phyloP scores from a whole-genome alignment of 2,888 invertebrate genomes.

The Ashinkailepas kermadecensis region DNA sequence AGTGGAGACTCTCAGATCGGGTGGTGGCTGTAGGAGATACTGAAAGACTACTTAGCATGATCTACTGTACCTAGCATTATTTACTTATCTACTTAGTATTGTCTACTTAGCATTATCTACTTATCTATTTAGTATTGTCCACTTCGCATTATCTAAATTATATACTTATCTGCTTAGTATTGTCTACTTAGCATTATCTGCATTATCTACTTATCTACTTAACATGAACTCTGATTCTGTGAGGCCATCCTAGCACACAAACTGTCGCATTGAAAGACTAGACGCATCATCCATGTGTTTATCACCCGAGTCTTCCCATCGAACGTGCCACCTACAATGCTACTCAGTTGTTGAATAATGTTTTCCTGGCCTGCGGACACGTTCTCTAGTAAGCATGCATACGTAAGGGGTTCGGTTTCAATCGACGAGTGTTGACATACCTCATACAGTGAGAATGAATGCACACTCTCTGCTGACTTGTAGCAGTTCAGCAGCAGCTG shows the following conservation, averaged over 20 bases:
- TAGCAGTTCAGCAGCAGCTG: conserved; percentile 76
- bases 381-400: background rate
- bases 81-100: too few relatives aligned
- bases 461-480: conserved; percentile 33
- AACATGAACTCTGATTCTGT: too few relatives aligned
- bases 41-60: too few relatives aligned
- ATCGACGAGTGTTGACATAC: conserved; percentile 10
- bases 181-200: too few relatives aligned
- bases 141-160: too few relatives aligned
- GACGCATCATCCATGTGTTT: background rate
- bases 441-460: conserved; percentile 32
- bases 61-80: too few relatives aligned
- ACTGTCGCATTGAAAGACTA: background rate
- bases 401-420: background rate
- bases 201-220: too few relatives aligned
- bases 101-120: too few relatives aligned
- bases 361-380: background rate
- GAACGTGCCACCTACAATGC: background rate
- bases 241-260: background rate
- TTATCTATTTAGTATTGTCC: too few relatives aligned
- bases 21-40: too few relatives aligned
- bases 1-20: too few relatives aligned
- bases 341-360: background rate
- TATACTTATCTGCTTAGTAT: too few relatives aligned
- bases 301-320: background rate